Evolutionary conservation across 2,888 invertebrate species (phyloP), one percentile per base, ranked within the genome.

Genomic region (Lasioglossum figueresi): DNA sequence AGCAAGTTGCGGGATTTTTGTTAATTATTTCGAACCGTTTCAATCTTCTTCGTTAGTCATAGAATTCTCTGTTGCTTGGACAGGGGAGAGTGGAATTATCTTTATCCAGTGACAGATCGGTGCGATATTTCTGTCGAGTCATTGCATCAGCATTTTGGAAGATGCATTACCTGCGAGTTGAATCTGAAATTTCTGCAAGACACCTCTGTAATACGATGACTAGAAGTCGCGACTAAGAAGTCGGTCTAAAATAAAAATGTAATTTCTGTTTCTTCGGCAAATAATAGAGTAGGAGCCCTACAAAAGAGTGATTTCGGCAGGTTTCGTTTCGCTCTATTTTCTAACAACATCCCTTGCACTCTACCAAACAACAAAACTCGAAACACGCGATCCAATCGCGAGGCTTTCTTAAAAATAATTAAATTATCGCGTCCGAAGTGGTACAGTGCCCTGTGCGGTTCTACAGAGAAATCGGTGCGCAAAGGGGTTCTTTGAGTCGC

Each of bases 101-200:
- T 59, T 19, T 27, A 23, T 63, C 34, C 14, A 48, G 72, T 83
- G 79, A 80, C 79, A 76, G 76, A 77, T 83, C 70, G 78, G 77
- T 27, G 71, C 52, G 66, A 80, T 59, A 84, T 84, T 80, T 85
- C 80, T 80, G 78, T 78, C 19, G 6, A 66, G 74, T 75, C 70
- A 45, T 63, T 59, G 16, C 5, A n/a, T 2, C 27, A 6, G 59
- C 16, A 16, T 63, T 6, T 14, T 12, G 0, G 6, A 31, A 31
- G n/a, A 16, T 6, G 16, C 63, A 27, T 31, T 31, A 63, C 6
- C 59, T 59, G 4, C 14, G 2, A 27, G 5, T 59, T 31, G 27
- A 16, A 27, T 27, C 27, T 19, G 43, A 0, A 48, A 48, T 3
- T 34, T 66, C 34, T 16, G 6, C 34, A 6, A 19, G 3, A 3